Evolutionary conservation across 1,140 invertebrate genomes (phyloP), one percentile per base, ranked within the genome.

Genomic region (Bombus ignitus): DNA sequence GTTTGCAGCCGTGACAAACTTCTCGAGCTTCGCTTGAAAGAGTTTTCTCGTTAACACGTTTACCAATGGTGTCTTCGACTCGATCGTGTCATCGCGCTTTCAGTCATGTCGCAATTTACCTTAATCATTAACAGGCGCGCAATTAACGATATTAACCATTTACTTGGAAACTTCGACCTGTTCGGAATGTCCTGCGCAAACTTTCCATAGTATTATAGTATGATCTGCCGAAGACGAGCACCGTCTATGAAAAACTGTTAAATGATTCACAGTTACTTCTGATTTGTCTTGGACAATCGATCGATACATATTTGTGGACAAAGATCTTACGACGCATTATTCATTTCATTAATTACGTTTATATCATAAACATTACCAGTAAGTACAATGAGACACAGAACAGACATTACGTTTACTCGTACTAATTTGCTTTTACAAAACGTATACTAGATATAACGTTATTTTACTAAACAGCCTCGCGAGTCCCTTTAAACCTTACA

Each of bases 71-170:
- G 32, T 18, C 32, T 32, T n/a, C 57, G 32, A 18, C 57, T 47
- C 13, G 22, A 47, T 65, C 65, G 37, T 12, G 25, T 53, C 65
- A 25, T 68, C n/a, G 15, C 37, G 65, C 37, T 74, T 65, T 25
- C 22, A 9, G 25, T 12, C 28, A 28, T 37, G 13, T 47, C 42
- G 28, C 22, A 15, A 3, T 66, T 70, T 18, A n/a, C 57, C 12
- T 78, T 35, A 71, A 59, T 59, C 82, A 78, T 83, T 70, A 78
- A 59, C 74, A 15, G 35, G 25, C 32, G 35, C 12, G n/a, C 62
- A 44, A 62, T 83, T 68, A 77, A 77, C 62, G 65, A 37, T 65
- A 35, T 78, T 59, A 78, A 71, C 65, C 22, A 65, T 75, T 72
- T 68, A 18, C 37, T 72, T 22, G 57, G 15, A 37, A 82, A 83